Percentiles rank a stretch among this genome's conserved stretches.
These are phyloP conservation scores for Eristalinus sepulchralis DNA, from an alignment of 2,888 invertebrate species.

Conservation along the genomic window DNA sequence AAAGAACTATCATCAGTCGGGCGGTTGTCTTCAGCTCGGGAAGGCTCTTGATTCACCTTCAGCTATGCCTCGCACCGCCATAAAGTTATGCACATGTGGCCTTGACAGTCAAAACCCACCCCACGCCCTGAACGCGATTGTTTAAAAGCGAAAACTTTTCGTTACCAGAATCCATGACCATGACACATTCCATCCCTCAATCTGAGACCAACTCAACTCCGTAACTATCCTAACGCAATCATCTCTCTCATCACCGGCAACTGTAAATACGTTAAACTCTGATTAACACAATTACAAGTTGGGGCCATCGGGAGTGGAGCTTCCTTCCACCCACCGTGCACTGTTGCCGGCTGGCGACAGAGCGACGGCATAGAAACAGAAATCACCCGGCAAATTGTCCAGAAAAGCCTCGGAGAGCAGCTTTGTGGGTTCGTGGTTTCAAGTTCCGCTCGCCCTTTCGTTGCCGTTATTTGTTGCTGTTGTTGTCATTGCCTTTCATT, in stretches of 20 bases:
- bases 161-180: neutral
- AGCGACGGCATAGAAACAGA: neutral
- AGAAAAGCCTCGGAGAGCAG: conserved; percentile 4
- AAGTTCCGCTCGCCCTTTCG: neutral
- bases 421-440: conserved; percentile 37
- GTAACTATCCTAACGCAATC: conserved; percentile 41
- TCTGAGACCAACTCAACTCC: conserved; percentile 5
- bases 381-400: conserved; percentile 9
- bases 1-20: no score
- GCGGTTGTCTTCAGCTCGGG: no score
- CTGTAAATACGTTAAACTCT: conserved; percentile 50
- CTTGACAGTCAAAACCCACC: no score
- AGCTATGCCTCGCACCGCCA: no score
- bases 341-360: neutral
- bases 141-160: neutral
- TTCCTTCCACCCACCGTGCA: neutral
- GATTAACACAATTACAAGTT: conserved; percentile 58
- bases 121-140: no score
- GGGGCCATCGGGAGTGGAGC: conserved; percentile 8
- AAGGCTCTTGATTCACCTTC: no score
- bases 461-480: neutral
- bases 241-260: conserved; percentile 21
- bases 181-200: neutral
- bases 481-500: neutral
- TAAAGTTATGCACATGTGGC: no score